A percentile compares a stretch with the other conserved stretches of the same genome.
These are phyloP conservation scores for Rhinolophus ferrumequinum DNA, from an alignment of 2,113 vertebrate genomes.

Conservation along the genomic window DNA sequence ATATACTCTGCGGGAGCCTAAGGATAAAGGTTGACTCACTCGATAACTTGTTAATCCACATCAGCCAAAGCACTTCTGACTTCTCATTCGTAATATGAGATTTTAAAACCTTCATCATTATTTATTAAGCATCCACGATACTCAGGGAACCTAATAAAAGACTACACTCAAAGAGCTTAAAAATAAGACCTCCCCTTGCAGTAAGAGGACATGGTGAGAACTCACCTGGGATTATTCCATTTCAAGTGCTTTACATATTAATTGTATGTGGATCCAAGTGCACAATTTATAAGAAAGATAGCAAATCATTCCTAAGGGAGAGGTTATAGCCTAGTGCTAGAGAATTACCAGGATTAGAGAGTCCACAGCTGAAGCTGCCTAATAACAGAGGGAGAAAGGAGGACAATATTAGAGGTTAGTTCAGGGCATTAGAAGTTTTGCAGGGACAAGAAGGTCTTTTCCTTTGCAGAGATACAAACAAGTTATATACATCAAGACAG, in stretches of 20 bases:
- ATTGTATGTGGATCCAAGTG: background rate
- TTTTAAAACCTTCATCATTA: conserved; percentile 69
- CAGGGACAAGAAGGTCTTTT: background rate
- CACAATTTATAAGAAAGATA: background rate
- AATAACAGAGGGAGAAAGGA: background rate
- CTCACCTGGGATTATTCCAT: background rate
- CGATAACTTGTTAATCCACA: conserved; percentile 36
- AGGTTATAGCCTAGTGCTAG: background rate
- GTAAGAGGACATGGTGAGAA: background rate
- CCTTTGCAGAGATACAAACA: background rate
- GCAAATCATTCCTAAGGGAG: conserved; percentile 13
- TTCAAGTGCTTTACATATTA: conserved; percentile 42
- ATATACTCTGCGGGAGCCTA: background rate
- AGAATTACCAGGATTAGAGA: conserved; percentile 20
- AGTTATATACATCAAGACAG: background rate
- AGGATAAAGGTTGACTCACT: conserved; percentile 28
- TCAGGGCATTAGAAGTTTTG: conserved; percentile 12
- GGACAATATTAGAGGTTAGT: background rate
- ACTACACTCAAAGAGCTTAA: conserved; percentile 53
- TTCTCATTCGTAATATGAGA: conserved; percentile 68
- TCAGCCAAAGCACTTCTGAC: conserved; percentile 11
- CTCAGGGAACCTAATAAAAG: conserved; percentile 59
- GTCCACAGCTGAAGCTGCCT: background rate
- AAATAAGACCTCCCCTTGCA: conserved; percentile 32
- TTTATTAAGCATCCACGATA: conserved; percentile 55